Percentiles rank a stretch among this genome's conserved stretches.
These are phyloP conservation scores for Ptyas mucosa DNA, from an alignment of 2,113 vertebrate genomes.

Conservation along the genomic window DNA sequence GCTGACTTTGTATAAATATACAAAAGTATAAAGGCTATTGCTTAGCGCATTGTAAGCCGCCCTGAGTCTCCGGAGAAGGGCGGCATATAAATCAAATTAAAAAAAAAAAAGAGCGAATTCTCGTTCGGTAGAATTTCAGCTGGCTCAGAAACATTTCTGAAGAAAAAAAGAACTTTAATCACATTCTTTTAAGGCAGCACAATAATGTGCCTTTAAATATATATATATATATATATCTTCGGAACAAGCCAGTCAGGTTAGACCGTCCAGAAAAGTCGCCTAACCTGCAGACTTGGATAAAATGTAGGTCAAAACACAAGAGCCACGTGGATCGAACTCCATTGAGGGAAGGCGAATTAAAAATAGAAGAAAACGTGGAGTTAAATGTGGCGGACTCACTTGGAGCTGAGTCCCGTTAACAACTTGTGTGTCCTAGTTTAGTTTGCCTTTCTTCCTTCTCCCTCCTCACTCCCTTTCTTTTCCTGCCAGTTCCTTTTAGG, in stretches of 20 bases:
- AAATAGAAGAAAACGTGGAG: not conserved
- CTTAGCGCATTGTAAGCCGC: no score
- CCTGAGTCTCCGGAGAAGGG: no score
- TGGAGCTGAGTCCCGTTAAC: not conserved
- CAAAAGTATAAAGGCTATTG: no score
- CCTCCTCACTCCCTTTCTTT: not conserved
- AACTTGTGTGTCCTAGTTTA: not conserved
- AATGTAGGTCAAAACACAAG: not conserved
- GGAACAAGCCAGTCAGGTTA: not conserved
- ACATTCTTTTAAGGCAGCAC: not conserved
- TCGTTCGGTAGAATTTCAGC: not conserved
- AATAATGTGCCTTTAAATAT: not conserved
- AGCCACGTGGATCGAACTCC: not conserved
- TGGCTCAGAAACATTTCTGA: not conserved
- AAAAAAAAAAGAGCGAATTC: no score
- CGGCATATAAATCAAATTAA: no score
- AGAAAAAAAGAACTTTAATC: not conserved
- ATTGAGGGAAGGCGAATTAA: not conserved
- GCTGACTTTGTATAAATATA: no score
- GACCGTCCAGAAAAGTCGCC: not conserved
- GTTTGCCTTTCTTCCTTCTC: not conserved
- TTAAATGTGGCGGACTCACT: not conserved
- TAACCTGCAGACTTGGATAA: not conserved
- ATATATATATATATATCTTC: no score
- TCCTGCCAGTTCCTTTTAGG: not conserved